A percentile compares a stretch with the other conserved stretches of the same genome.
phyloP scores from a whole-genome alignment of 2,113 vertebrate genomes.

The Myanophis thanlyinensis region DNA sequence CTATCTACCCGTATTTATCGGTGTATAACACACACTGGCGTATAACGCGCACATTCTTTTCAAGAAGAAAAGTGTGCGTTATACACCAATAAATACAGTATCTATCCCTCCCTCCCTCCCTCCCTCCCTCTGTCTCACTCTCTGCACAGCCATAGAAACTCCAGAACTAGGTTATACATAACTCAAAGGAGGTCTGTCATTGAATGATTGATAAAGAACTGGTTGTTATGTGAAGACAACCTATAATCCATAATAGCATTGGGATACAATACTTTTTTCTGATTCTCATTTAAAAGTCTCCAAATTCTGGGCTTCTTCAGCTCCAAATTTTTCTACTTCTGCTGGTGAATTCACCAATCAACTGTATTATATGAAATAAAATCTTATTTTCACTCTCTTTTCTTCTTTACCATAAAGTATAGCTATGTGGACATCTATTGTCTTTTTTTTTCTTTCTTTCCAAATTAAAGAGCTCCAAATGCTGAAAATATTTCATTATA shows the following conservation, averaged over 20 bases:
- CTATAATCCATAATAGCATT: background rate
- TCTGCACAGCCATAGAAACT: background rate
- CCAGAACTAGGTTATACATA: background rate
- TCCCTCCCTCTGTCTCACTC: too few species aligned
- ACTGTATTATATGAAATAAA: background rate
- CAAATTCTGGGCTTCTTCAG: background rate
- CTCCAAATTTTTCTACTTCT: too few species aligned
- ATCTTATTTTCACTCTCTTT: background rate
- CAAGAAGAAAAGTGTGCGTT: too few species aligned
- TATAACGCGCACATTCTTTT: too few species aligned
- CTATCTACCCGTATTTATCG: too few species aligned
- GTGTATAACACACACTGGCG: too few species aligned
- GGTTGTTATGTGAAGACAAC: background rate
- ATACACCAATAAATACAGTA: too few species aligned
- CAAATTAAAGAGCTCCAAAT: background rate
- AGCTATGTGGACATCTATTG: background rate
- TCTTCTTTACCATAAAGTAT: background rate
- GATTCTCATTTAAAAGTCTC: background rate
- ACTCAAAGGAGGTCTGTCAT: background rate
- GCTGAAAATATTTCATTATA: background rate
- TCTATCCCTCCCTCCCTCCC: too few species aligned
- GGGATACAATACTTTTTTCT: background rate
- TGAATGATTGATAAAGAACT: background rate
- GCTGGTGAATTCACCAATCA: background rate
- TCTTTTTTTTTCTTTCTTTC: background rate